Evolutionary conservation across 2,888 invertebrate species (phyloP), one percentile per base, ranked within the genome.

Genomic region (Teleogryllus oceanicus): DNA sequence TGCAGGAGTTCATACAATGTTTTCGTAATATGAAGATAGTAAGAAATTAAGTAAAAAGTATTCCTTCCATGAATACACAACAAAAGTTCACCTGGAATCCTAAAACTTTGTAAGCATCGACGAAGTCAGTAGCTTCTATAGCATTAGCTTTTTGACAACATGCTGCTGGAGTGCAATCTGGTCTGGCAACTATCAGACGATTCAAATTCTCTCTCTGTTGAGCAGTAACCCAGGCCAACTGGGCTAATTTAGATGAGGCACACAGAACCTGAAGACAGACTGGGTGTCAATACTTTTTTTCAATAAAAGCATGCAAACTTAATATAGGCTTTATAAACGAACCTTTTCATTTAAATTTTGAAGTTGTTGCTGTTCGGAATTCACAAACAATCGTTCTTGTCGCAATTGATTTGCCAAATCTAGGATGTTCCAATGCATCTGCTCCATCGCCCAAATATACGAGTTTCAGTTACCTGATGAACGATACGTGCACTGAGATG

Each of bases 341-440:
- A 94, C 91, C 85, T 93, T 91, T 85, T 93, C 92, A 86, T 94
- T 95, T 51, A 95, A 88, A 84, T 90, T 91, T 84, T 93, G 93
- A 85, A 96, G 91, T 86, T 94, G 92, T 85, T 93, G 92, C 86
- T 94, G 92, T 86, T 98, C 97, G 4, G 94, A 93, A 84, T 92
- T 92, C 80, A 96, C 94, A 86, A 96, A 96, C 80, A 97, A 90
- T 84, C 94, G 93, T 87, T 98, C 98, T 86, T 94, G 92, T 80
- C 94, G 91, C 83, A 96, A 88, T 86, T 94, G 93, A 83, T 89
- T 88, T 49, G 92, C 91, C 82, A 94, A 87, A 84, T 92, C 92
- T 81, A 91, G 87, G 82, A 92, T 88, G 83, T 91, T 90, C 86
- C 88, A 88, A 74, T 82, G 82, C 5, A 83, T 78, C 13, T 81